Evolutionary conservation across 1,140 invertebrate species (phyloP).

Genomic region (Magallana gigas): DNA sequence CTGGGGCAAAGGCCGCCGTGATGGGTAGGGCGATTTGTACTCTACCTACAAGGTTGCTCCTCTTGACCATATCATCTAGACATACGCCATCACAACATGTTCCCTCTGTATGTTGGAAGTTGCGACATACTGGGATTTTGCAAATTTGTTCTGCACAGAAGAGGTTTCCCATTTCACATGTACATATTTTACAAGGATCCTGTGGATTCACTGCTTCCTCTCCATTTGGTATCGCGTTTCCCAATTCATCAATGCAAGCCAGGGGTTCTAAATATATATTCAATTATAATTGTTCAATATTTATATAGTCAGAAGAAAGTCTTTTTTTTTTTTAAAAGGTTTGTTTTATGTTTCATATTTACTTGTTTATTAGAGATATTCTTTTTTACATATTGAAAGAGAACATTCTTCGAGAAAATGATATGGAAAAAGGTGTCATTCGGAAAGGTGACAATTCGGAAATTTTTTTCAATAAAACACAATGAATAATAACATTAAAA

Average conservation of each 20-base stretch:
- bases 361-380: too few relatives aligned
- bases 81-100: constrained; percentile 9
- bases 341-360: too few relatives aligned
- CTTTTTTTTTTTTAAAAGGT: too few relatives aligned
- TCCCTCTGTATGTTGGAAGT: background rate
- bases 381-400: too few relatives aligned
- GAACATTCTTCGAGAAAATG: too few relatives aligned
- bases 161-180: background rate
- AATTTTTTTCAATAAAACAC: too few relatives aligned
- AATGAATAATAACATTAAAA: too few relatives aligned
- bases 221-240: background rate
- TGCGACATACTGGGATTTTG: background rate
- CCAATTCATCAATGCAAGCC: background rate
- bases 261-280: background rate
- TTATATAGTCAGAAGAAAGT: too few relatives aligned
- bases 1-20: constrained; percentile 66
- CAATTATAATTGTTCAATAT: too few relatives aligned
- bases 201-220: background rate
- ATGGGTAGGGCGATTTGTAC: constrained; percentile 67
- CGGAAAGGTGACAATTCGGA: too few relatives aligned
- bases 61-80: background rate
- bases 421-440: too few relatives aligned
- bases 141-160: background rate
- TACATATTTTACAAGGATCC: background rate
- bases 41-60: constrained; percentile 46